A percentile compares a stretch with the other conserved stretches of the same genome.
phyloP scores from a whole-genome alignment of 2,113 vertebrate genomes.

The Gallinago undulata region DNA sequence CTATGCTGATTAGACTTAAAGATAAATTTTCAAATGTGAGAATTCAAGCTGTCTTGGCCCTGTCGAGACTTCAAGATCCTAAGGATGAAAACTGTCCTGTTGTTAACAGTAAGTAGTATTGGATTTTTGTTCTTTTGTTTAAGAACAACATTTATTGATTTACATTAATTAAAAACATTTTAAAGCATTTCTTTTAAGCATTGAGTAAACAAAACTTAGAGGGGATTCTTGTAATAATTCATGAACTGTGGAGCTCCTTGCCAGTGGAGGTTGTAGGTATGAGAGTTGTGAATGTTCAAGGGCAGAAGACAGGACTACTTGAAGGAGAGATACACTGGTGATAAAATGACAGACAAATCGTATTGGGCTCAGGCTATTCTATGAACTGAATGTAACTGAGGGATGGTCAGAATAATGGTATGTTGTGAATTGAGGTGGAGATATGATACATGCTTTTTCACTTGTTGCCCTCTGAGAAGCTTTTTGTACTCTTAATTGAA shows the following conservation, averaged over 20 bases:
- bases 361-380: background rate
- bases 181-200: background rate
- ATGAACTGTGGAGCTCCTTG: background rate
- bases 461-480: background rate
- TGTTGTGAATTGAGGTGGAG: background rate
- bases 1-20: slow-evolving; percentile 89
- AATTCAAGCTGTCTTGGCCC: slow-evolving; percentile 92
- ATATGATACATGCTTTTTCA: background rate
- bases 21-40: slow-evolving; percentile 95
- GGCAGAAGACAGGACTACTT: background rate
- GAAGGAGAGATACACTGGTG: background rate
- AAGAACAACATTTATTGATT: background rate
- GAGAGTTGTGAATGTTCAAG: background rate
- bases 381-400: background rate
- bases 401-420: background rate
- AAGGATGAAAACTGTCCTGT: slow-evolving; percentile 88
- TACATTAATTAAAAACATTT: background rate
- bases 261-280: background rate
- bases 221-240: background rate
- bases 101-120: slow-evolving; percentile 79
- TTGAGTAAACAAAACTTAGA: background rate
- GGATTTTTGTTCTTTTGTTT: background rate
- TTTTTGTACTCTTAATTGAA: background rate
- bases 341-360: background rate
- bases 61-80: slow-evolving; percentile 93